Percentiles rank a stretch among this genome's conserved stretches.
Evolutionary conservation across 2,797 vertebrate species (phyloP).

Genomic region (Taeniopygia guttata): DNA sequence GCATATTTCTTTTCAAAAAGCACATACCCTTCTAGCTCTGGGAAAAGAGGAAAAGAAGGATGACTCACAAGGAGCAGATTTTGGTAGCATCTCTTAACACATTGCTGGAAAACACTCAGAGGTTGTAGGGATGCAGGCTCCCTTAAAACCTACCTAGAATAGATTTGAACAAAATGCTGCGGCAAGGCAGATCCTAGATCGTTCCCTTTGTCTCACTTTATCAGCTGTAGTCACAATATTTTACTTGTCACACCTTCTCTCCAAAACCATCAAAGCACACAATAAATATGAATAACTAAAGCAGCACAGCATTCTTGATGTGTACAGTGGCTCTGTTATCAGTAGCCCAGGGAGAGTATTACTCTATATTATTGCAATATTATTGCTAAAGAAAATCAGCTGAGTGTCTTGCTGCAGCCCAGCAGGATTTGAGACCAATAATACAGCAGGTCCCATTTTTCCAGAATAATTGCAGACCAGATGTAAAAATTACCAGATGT

Average conservation of each 20-base stretch:
- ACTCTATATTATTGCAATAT: not conserved
- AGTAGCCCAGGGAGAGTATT: not conserved
- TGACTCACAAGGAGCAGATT: constrained; percentile 9
- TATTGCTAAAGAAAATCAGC: not conserved
- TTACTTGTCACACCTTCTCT: not conserved
- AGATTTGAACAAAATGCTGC: not conserved
- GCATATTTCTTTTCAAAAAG: constrained; percentile 1
- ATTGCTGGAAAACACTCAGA: not conserved
- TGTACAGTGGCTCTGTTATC: not conserved
- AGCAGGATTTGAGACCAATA: not conserved
- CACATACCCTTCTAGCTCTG: not conserved
- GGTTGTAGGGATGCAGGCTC: not conserved
- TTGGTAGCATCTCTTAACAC: not conserved
- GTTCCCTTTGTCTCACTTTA: not conserved
- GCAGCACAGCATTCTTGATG: not conserved
- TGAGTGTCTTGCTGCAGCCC: not conserved
- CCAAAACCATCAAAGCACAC: not conserved
- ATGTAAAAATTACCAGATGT: not conserved
- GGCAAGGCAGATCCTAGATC: not conserved
- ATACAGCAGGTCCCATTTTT: not conserved
- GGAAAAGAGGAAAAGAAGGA: not conserved
- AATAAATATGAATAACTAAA: constrained; percentile 6
- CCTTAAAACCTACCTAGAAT: not conserved
- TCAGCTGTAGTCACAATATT: not conserved
- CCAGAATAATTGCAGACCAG: not conserved